Evolutionary conservation across 2,888 invertebrate species (phyloP), one percentile per base, ranked within the genome.

Genomic region (Drosophila paranaensis): DNA sequence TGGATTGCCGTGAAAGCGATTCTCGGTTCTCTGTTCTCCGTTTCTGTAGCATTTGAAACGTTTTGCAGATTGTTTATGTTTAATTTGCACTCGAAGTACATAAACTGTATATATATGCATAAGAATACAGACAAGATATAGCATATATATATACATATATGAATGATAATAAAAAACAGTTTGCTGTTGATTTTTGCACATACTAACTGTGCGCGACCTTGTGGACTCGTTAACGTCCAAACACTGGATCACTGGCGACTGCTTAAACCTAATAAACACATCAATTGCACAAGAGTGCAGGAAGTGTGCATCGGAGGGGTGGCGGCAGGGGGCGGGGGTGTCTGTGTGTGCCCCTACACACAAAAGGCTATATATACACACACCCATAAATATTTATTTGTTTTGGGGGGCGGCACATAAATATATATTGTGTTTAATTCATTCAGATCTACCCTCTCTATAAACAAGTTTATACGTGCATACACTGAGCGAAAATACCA

Each of bases 171-270:
- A 48, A 48, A 53, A 78, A 73, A 64, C 39, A 61, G 71, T 73
- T 83, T 65, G 53, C 50, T 71, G 79, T 71, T 79, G 77, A 74
- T 86, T 84, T 86, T 83, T 71, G 80, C 80, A 77, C 80, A 71
- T 66, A 60, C 65, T 79, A 68, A 77, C 81, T 81, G 42, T 62
- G 60, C 85, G 68, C 57, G 82, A 88, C 86, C 86, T 86, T 86
- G 88, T 37, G 61, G 46, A 61, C 79, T 85, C 62, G 81, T 86
- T 88, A 88, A 70, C 70, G 65, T 35, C n/a, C 60, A 39, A 58
- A 11, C 48, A 48, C 48, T 30, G 58, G 48, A 60, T 50, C 50
- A 50, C 20, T 45, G 45, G 27, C 11, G 39, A 27, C 14, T 35
- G 74, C 43, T 75, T 66, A 66, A 66, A 65, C 66, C 71, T 76